Conservation (phyloP, 2,888 invertebrate genomes). For the Elmis aenea region DNA sequence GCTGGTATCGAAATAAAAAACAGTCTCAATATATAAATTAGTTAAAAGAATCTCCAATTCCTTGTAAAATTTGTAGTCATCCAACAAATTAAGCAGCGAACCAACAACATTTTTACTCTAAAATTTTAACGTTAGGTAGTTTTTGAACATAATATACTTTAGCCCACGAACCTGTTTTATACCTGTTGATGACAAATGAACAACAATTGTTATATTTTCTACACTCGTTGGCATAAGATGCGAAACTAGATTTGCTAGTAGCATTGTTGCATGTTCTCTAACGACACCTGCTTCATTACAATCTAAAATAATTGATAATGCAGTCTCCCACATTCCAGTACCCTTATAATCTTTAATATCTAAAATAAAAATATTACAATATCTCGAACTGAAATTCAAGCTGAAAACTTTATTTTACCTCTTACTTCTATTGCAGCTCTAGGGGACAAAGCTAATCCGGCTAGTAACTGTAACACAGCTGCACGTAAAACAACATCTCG, state of each 20-base stretch:
- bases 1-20: constrained; percentile 14
- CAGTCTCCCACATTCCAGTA: constrained; percentile 39
- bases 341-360: constrained; percentile 33
- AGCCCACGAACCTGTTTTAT: constrained; percentile 10
- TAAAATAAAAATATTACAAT: too few species aligned
- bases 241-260: constrained; percentile 47
- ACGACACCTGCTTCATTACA: constrained; percentile 52
- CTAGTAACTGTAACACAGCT: constrained; percentile 50
- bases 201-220: constrained; percentile 5
- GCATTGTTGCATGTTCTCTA: constrained; percentile 52
- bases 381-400: too few species aligned
- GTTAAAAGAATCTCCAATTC: constrained; percentile 31
- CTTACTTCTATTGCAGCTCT: constrained; percentile 37
- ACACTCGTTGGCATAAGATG: constrained; percentile 21
- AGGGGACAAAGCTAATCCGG: constrained; percentile 43
- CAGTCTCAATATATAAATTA: constrained; percentile 27
- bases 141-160: too few species aligned
- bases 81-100: constrained; percentile 26
- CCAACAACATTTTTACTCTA: constrained; percentile 13
- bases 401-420: too few species aligned
- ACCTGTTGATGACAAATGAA: constrained; percentile 7
- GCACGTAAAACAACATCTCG: constrained; percentile 52
- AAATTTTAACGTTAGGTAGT: constrained; percentile 9
- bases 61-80: constrained; percentile 36
- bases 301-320: constrained; percentile 42